Evolutionary conservation across 2,888 invertebrate species (phyloP).

Genomic region (Rotaria sp.): DNA sequence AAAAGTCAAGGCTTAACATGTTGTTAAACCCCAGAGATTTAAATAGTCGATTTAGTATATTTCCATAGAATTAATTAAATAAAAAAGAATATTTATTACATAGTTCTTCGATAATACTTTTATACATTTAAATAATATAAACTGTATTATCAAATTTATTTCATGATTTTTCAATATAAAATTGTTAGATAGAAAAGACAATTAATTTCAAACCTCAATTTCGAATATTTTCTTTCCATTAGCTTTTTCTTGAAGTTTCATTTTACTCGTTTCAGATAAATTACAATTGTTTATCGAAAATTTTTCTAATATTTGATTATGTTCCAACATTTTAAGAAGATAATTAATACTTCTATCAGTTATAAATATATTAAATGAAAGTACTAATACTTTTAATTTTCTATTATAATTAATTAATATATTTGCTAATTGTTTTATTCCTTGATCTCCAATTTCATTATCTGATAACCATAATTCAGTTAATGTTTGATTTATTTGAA

Average conservation of each 20-base stretch:
- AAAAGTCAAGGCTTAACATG: too few species aligned
- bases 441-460: not conserved
- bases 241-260: not conserved
- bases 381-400: not conserved
- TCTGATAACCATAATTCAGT: not conserved
- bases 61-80: too few species aligned
- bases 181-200: too few species aligned
- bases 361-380: not conserved
- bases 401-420: not conserved
- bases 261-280: not conserved
- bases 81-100: too few species aligned
- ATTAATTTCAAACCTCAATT: not conserved
- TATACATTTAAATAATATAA: too few species aligned
- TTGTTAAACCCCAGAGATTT: too few species aligned
- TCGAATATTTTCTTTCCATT: not conserved
- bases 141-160: too few species aligned
- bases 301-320: not conserved
- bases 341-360: not conserved
- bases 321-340: not conserved
- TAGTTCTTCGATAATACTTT: too few species aligned
- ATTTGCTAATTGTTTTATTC: not conserved
- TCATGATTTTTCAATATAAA: too few species aligned
- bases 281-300: not conserved
- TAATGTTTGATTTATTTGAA: not conserved
- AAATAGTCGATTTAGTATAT: too few species aligned